These are phyloP conservation scores for Drosophila parabipectinata DNA, from an alignment of 1,140 invertebrate species.

Conservation along the genomic window DNA sequence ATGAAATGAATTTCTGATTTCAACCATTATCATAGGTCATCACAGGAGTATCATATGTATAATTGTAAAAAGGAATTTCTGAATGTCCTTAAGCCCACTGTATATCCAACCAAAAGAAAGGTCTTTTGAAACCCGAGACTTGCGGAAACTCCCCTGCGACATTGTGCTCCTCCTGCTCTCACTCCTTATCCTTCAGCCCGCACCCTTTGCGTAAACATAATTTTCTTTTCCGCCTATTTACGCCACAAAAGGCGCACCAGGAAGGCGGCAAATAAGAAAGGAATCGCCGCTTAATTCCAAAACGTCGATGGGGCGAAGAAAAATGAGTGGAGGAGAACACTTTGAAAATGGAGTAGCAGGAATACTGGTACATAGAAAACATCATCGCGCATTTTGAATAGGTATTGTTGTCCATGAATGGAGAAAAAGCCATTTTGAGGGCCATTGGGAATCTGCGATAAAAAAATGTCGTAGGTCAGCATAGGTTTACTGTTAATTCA, in stretches of 20 bases:
- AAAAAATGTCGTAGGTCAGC: slow-evolving; percentile 57
- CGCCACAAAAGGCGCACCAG: slow-evolving; percentile 64
- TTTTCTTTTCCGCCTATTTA: slow-evolving; percentile 82
- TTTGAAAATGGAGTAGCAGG: slow-evolving; percentile 11
- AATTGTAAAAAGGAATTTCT: neutral
- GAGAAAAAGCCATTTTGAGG: slow-evolving; percentile 51
- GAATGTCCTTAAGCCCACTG: slow-evolving; percentile 10
- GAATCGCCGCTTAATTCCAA: slow-evolving; percentile 64
- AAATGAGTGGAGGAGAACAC: slow-evolving; percentile 22
- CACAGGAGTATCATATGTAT: neutral
- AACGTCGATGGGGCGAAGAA: slow-evolving; percentile 50
- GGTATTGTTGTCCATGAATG: slow-evolving; percentile 41
- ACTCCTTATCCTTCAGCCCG: neutral
- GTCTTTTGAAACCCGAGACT: slow-evolving; percentile 31
- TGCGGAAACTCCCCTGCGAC: slow-evolving; percentile 31
- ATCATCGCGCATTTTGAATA: slow-evolving; percentile 40
- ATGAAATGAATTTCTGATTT: neutral
- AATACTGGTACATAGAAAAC: slow-evolving; percentile 24
- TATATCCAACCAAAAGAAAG: neutral
- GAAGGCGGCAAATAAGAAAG: slow-evolving; percentile 56
- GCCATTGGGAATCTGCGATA: slow-evolving; percentile 48
- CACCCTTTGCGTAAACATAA: slow-evolving; percentile 73
- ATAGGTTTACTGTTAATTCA: slow-evolving; percentile 62
- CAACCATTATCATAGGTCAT: neutral
- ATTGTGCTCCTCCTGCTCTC: slow-evolving; percentile 1